A percentile compares a stretch with the other conserved stretches of the same genome.
Evolutionary conservation across 2,113 vertebrate species (phyloP).

Genomic region (Lycocorax pyrrhopterus): DNA sequence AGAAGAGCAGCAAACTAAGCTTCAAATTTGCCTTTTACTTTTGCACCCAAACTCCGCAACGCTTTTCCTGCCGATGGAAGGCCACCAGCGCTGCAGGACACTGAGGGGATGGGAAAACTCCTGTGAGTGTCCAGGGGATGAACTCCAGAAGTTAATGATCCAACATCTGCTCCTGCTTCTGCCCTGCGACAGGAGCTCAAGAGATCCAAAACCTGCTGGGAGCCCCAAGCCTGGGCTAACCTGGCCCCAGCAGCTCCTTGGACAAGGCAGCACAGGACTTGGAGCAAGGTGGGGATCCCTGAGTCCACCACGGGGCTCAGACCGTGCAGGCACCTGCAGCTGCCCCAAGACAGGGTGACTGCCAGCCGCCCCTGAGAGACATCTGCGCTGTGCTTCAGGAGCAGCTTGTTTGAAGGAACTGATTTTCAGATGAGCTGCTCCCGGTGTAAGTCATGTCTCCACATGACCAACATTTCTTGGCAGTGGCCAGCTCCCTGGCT

Average conservation of each 20-base stretch:
- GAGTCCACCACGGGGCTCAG: accelerated
- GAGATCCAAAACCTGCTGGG: background rate
- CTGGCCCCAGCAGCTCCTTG: accelerated
- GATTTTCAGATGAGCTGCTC: background rate
- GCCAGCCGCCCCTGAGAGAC: accelerated
- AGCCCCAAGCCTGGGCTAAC: background rate
- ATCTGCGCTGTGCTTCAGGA: accelerated
- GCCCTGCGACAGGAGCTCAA: accelerated
- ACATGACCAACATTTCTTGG: slow-evolving; percentile 41
- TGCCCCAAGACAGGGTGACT: background rate
- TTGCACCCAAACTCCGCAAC: background rate
- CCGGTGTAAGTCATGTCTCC: background rate
- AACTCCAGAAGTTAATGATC: background rate
- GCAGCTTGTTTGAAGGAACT: background rate
- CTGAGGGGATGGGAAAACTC: accelerated
- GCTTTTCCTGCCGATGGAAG: background rate
- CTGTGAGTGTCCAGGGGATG: accelerated
- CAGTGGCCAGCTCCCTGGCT: background rate
- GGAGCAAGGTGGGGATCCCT: accelerated
- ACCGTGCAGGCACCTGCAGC: background rate
- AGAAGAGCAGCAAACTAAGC: background rate
- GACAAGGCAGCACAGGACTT: background rate
- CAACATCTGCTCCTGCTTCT: background rate
- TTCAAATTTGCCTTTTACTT: background rate
- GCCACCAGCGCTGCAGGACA: accelerated